Percentiles rank a stretch among this genome's conserved stretches.
These are phyloP conservation scores for Dioctria linearis DNA, from an alignment of 2,888 invertebrate species.

Conservation along the genomic window DNA sequence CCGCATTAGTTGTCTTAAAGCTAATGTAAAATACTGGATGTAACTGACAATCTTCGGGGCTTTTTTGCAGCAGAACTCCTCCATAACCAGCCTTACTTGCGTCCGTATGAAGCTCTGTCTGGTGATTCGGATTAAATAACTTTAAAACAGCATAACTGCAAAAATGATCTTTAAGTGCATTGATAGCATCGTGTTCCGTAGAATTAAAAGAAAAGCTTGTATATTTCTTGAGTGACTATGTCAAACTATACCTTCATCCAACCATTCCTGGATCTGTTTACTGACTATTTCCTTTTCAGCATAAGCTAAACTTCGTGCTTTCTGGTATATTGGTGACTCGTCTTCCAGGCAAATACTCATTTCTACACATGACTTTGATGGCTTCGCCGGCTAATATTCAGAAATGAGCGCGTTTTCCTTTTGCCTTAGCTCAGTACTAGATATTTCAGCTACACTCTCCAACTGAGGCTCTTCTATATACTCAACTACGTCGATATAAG, in stretches of 20 bases:
- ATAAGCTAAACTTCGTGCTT: not conserved
- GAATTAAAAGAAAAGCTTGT: constrained; percentile 36
- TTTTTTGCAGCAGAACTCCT: no score
- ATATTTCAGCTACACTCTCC: no score
- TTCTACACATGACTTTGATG: not conserved
- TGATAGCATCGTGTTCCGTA: not conserved
- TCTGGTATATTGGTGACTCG: not conserved
- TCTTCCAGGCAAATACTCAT: not conserved
- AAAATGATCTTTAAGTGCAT: not conserved
- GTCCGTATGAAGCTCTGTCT: not conserved
- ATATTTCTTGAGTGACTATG: constrained; percentile 61
- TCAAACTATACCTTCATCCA: not conserved
- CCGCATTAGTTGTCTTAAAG: no score
- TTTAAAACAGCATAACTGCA: no score
- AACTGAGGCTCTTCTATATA: no score
- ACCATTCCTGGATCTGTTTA: not conserved
- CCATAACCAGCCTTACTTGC: not conserved
- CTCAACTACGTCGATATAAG: no score
- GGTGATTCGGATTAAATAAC: not conserved
- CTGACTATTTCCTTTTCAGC: constrained; percentile 51
- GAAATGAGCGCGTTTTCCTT: not conserved
- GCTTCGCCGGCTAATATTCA: not conserved
- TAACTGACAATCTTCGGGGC: no score
- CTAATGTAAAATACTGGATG: no score
- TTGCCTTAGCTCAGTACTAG: not conserved